Conservation (phyloP, 1,140 invertebrate species). For the Leptoteleia sp. region DNA sequence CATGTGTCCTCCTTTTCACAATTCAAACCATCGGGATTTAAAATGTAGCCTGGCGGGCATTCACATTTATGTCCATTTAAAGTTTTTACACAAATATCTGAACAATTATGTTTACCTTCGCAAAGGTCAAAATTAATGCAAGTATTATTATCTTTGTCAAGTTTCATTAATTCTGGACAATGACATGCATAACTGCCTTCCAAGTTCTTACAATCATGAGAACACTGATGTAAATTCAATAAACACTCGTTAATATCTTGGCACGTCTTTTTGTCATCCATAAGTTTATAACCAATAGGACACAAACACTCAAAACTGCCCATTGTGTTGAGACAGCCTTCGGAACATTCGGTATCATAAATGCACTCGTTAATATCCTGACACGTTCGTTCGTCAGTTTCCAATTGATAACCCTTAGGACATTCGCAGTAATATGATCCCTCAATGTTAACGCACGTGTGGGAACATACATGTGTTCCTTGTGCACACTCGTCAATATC, state of each 20-base stretch:
- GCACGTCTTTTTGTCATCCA: slow-evolving; percentile 78
- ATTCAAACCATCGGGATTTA: slow-evolving; percentile 67
- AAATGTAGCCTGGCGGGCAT: slow-evolving; percentile 74
- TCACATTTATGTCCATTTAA: slow-evolving; percentile 71
- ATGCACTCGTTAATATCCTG: slow-evolving; percentile 86
- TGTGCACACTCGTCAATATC: slow-evolving; percentile 89
- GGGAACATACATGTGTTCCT: slow-evolving; percentile 46
- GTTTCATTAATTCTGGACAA: slow-evolving; percentile 81
- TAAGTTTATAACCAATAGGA: slow-evolving; percentile 73
- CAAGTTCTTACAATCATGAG: slow-evolving; percentile 84
- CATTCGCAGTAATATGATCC: slow-evolving; percentile 85
- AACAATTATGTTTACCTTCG: slow-evolving; percentile 75
- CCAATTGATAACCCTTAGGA: slow-evolving; percentile 83
- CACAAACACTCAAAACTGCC: slow-evolving; percentile 81
- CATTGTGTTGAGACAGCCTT: slow-evolving; percentile 83
- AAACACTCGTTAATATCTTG: slow-evolving; percentile 80
- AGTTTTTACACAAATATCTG: slow-evolving; percentile 79
- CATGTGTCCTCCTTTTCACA: slow-evolving; percentile 85
- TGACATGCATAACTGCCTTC: slow-evolving; percentile 84
- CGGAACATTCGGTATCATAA: slow-evolving; percentile 78
- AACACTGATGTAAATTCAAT: slow-evolving; percentile 75
- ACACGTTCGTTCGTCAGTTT: slow-evolving; percentile 76
- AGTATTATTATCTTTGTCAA: slow-evolving; percentile 78
- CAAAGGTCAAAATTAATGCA: slow-evolving; percentile 82
- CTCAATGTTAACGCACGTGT: slow-evolving; percentile 84